Conservation (phyloP, 2,113 vertebrate genomes). For the Mus musculus region GRCm39 chr17:57352501-57353000, state of each 20-base stretch:
- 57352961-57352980: neutral
- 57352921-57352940: neutral
- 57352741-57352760: neutral
- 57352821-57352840: neutral
- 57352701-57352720: neutral
- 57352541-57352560: conserved; percentile 93
- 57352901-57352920: too few relatives aligned
- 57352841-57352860: neutral
- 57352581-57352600: conserved; percentile 85
- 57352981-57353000: neutral
- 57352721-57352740: neutral
- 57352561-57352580: conserved; percentile 87
- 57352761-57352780: neutral
- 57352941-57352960: neutral
- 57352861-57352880: neutral
- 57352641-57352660: conserved; percentile 80
- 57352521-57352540: conserved; percentile 94
- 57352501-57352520: conserved; percentile 87
- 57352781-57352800: neutral
- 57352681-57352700: conserved; percentile 28
- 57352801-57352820: neutral
- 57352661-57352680: conserved; percentile 74
- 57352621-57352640: conserved; percentile 84
- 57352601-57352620: conserved; percentile 82
- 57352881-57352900: too few relatives aligned